phyloP scores from a whole-genome alignment of 1,140 invertebrate species.

The Zelostemma sp. region DNA sequence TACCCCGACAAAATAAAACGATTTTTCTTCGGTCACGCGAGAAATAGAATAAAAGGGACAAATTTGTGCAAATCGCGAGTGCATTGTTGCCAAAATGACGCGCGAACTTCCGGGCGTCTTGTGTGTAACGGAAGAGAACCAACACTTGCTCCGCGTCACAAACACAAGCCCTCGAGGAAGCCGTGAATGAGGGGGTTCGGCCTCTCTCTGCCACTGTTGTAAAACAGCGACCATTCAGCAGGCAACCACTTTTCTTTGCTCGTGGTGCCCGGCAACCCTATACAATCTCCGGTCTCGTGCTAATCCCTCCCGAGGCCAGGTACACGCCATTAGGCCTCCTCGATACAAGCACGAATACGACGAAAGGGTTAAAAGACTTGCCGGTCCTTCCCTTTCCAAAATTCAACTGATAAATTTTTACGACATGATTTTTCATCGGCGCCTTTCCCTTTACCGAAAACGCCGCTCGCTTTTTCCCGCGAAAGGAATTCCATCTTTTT shows the following conservation, averaged over 20 bases:
- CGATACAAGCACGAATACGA: constrained; percentile 23
- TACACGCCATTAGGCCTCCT: constrained; percentile 21
- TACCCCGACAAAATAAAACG: too few relatives aligned
- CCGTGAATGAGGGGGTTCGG: constrained; percentile 49
- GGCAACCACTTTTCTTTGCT: constrained; percentile 53
- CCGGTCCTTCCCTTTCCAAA: constrained; percentile 24
- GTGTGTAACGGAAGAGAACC: constrained; percentile 10
- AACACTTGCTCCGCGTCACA: constrained; percentile 40
- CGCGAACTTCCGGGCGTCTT: constrained; percentile 19
- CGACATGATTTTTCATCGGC: constrained; percentile 39
- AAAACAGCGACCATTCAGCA: constrained; percentile 60
- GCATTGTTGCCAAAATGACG: constrained; percentile 22
- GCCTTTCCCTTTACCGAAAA: constrained; percentile 38
- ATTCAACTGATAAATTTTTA: constrained; percentile 50
- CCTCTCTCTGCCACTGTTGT: constrained; percentile 55
- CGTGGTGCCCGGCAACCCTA: constrained; percentile 28
- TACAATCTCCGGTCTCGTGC: constrained; percentile 20
- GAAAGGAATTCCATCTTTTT: constrained; percentile 32
- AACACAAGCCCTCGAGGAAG: constrained; percentile 41
- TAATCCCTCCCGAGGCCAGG: constrained; percentile 32
- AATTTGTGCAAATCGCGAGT: constrained; percentile 14
- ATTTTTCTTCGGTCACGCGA: too few relatives aligned
- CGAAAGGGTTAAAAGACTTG: constrained; percentile 46
- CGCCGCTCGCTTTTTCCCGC: constrained; percentile 14
- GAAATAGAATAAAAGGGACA: constrained; percentile 8